Percentiles rank a stretch among this genome's conserved stretches.
These are phyloP conservation scores for Cariama cristata DNA, from an alignment of 2,113 vertebrate species.

Conservation along the genomic window DNA sequence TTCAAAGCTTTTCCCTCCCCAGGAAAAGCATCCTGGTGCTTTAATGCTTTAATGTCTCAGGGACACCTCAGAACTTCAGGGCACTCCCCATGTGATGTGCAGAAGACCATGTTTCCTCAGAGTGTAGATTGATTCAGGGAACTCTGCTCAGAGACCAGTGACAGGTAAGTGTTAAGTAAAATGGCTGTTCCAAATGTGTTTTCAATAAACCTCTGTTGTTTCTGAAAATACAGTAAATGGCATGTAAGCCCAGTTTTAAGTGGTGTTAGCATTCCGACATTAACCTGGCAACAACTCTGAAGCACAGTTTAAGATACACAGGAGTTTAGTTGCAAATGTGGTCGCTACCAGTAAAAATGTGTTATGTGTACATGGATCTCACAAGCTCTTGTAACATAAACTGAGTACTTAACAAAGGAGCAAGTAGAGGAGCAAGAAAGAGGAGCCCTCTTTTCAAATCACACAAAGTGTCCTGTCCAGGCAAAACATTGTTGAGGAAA, in stretches of 20 bases:
- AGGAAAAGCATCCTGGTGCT: conserved; percentile 38
- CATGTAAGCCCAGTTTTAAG: neutral
- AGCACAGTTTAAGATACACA: neutral
- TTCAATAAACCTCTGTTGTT: neutral
- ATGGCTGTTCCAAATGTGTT: neutral
- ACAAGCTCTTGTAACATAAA: neutral
- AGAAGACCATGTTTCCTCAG: conserved; percentile 50
- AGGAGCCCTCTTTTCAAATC: neutral
- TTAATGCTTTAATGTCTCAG: conserved; percentile 58
- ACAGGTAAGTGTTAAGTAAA: conserved; percentile 35
- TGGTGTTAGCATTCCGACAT: neutral
- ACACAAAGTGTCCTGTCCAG: neutral
- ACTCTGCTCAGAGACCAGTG: neutral
- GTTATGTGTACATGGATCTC: neutral
- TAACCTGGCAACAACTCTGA: neutral
- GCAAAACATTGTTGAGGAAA: conserved; percentile 11
- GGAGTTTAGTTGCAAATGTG: neutral
- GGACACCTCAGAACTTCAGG: conserved; percentile 42
- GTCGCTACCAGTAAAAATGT: neutral
- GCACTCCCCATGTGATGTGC: neutral
- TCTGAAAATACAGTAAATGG: neutral
- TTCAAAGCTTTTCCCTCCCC: conserved; percentile 18
- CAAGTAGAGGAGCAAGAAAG: neutral
- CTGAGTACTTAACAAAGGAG: neutral
- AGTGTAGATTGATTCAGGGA: neutral